phyloP scores from a whole-genome alignment of 2,888 invertebrate genomes.

The Tinea trinotella region DNA sequence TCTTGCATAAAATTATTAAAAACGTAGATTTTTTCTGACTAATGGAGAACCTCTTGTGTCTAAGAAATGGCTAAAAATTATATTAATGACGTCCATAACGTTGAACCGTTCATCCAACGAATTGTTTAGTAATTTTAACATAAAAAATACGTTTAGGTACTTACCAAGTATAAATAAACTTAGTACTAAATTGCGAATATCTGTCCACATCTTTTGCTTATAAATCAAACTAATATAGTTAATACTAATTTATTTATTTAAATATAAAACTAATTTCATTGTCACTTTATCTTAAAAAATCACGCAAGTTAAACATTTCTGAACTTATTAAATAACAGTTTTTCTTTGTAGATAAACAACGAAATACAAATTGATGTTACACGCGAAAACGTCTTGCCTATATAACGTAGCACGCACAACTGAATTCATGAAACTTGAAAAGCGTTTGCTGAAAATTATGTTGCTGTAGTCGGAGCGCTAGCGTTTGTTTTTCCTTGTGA shows the following conservation, averaged over 20 bases:
- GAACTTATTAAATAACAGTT: neutral
- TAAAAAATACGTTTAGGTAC: neutral
- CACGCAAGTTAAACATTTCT: neutral
- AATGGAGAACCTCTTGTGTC: no score
- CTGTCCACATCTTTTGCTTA: neutral
- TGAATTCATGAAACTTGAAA: conserved; percentile 1
- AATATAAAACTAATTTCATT: neutral
- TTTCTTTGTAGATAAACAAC: no score
- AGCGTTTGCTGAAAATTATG: neutral
- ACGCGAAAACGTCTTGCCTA: neutral
- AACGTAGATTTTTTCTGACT: no score
- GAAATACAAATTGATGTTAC: no score
- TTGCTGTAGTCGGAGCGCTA: neutral
- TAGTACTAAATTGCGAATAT: neutral
- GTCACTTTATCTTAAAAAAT: neutral
- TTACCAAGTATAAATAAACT: conserved; percentile 1
- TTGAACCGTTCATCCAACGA: no score
- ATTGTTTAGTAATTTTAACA: no score
- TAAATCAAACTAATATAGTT: neutral
- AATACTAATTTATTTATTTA: neutral
- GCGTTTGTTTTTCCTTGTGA: neutral
- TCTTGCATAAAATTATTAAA: no score
- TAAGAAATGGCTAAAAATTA: no score
- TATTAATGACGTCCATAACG: no score
- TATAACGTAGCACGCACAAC: neutral